A percentile compares a stretch with the other conserved stretches of the same genome.
These are phyloP conservation scores for Phaethon lepturus DNA, from an alignment of 2,113 vertebrate species.

Conservation along the genomic window DNA sequence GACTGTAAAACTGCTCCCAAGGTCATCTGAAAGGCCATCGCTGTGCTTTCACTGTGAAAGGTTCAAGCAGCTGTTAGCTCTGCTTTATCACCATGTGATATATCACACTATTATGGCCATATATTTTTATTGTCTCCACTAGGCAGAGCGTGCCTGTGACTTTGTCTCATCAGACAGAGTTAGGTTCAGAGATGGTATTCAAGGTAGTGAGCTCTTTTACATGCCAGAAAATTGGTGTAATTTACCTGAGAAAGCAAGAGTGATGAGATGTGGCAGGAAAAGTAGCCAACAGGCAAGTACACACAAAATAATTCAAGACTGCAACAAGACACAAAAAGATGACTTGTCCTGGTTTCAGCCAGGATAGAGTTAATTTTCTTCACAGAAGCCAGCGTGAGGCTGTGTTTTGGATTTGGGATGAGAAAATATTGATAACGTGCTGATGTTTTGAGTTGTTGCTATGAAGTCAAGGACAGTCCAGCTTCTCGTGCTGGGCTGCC, in stretches of 20 bases:
- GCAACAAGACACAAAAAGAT: not conserved
- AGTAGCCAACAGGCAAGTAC: not conserved
- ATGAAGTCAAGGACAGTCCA: too few species aligned
- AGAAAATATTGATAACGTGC: too few species aligned
- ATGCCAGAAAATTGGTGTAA: not conserved
- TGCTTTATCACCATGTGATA: not conserved
- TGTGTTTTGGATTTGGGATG: too few species aligned
- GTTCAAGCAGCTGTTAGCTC: not conserved
- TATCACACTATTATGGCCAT: not conserved
- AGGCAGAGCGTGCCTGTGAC: rapidly evolving
- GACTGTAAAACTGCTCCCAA: not conserved
- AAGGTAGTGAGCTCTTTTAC: not conserved
- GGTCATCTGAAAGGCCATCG: not conserved
- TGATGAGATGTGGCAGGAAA: not conserved
- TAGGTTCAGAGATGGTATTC: not conserved
- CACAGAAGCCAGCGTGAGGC: too few species aligned
- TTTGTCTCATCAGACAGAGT: not conserved
- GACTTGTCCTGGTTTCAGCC: not conserved
- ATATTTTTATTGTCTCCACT: not conserved
- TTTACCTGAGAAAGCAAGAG: not conserved
- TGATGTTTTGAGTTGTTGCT: too few species aligned
- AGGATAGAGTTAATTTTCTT: too few species aligned
- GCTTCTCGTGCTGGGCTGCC: too few species aligned
- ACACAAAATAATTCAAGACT: not conserved
- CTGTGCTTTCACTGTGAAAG: not conserved